Conservation (phyloP, 2,113 vertebrate species). For the Genyomyrus donnyi region DNA sequence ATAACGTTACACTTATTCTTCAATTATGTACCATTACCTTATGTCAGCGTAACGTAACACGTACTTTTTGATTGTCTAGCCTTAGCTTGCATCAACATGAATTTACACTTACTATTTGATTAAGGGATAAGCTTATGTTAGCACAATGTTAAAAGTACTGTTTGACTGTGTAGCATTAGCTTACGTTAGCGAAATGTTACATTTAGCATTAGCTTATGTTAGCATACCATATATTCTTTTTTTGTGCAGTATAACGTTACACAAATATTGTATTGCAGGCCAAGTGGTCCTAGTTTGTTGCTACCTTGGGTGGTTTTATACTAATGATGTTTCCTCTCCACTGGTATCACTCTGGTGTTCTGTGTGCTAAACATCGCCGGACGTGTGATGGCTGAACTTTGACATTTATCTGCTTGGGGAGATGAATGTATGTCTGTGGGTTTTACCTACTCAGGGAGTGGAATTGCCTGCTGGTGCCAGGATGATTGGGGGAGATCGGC, state of each 20-base stretch:
- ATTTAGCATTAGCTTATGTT: not conserved
- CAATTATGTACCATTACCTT: not conserved
- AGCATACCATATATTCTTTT: not conserved
- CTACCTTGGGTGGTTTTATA: constrained; percentile 37
- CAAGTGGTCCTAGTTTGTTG: not conserved
- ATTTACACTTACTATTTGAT: not conserved
- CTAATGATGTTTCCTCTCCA: constrained; percentile 37
- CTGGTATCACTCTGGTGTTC: not conserved
- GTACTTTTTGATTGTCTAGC: not conserved
- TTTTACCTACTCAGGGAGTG: not conserved
- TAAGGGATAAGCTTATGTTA: not conserved
- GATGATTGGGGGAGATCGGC: not conserved
- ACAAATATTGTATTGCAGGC: not conserved
- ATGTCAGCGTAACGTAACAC: not conserved
- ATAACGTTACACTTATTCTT: not conserved
- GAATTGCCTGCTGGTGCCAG: not conserved
- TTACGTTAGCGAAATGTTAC: not conserved
- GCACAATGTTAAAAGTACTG: not conserved
- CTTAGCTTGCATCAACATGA: not conserved
- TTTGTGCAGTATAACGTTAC: not conserved
- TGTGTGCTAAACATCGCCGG: not conserved
- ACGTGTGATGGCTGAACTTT: not conserved
- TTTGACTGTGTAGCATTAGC: not conserved
- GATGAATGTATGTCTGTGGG: not conserved
- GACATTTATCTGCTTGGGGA: not conserved